phyloP scores from a whole-genome alignment of 2,113 vertebrate genomes.

The Gorsachius goisagi region DNA sequence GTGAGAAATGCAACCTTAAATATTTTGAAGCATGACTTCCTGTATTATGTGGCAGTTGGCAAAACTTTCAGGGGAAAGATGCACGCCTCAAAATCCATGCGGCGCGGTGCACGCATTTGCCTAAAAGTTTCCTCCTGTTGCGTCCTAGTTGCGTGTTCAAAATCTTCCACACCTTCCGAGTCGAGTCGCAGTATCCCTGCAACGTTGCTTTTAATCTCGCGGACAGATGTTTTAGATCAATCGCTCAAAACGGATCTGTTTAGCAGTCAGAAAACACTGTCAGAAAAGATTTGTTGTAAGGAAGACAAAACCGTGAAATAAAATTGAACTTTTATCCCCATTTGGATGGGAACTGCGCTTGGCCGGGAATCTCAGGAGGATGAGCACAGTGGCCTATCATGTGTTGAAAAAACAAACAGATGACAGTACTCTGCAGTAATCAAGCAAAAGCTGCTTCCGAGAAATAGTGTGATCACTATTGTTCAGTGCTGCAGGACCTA shows the following conservation, averaged over 20 bases:
- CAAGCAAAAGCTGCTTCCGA: slow-evolving; percentile 27
- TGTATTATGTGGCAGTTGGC: slow-evolving; percentile 70
- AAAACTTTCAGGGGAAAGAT: slow-evolving; percentile 51
- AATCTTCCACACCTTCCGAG: slow-evolving; percentile 33
- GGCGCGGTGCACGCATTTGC: neutral
- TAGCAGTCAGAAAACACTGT: slow-evolving; percentile 68
- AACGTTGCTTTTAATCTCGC: slow-evolving; percentile 38
- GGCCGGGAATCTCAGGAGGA: slow-evolving; percentile 28
- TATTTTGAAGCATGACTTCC: slow-evolving; percentile 76
- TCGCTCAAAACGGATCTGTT: slow-evolving; percentile 61
- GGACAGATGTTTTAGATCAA: slow-evolving; percentile 68
- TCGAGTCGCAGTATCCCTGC: neutral
- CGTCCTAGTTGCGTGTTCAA: neutral
- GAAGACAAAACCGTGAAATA: slow-evolving; percentile 61
- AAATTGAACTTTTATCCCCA: slow-evolving; percentile 65
- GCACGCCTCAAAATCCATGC: neutral
- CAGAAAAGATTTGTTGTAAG: slow-evolving; percentile 63
- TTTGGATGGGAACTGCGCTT: slow-evolving; percentile 47
- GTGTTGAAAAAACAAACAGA: slow-evolving; percentile 50
- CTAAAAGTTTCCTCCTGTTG: slow-evolving; percentile 31
- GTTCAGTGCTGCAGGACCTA: neutral
- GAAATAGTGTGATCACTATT: slow-evolving; percentile 18
- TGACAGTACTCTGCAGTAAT: slow-evolving; percentile 31
- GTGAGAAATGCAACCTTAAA: slow-evolving; percentile 76
- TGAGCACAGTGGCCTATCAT: slow-evolving; percentile 28